Evolutionary conservation across 2,888 invertebrate species (phyloP), one percentile per base, ranked within the genome.

Genomic region (Noctua janthina): DNA sequence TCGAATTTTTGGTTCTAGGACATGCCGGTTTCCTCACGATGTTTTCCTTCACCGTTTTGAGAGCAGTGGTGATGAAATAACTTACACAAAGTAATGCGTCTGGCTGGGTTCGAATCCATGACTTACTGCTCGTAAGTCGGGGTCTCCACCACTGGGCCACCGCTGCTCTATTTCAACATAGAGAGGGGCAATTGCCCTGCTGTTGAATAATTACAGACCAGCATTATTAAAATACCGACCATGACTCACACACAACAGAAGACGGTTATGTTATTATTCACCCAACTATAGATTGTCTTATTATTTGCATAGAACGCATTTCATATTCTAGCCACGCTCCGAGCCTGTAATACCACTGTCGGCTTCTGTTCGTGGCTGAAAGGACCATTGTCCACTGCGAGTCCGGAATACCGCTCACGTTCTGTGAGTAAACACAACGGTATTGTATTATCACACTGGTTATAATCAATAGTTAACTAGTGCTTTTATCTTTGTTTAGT

Each of bases 311-410:
- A 78, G 29, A 76, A 46, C 59, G 51, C 54, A 71, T 74, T 74
- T 76, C 69, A 75, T 79, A 87, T 85, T 79, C 79, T 51, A 79
- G 76, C 79, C 86, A 85, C 72, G 77, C 82, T 87, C 78, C 75
- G 35, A 62, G 74, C 90, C 91, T 91, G 90, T 46, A 78, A 85
- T 81, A 79, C 87, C 84, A 86, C 84, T 89, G 91, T 91, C 91
- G 90, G 92, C 92, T 92, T 92, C 92, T 93, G 93, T 93, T 90
- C 84, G n/a, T 11, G 51, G 78, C 89, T 92, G 92, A 93, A 93
- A 93, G 93, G 91, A 88, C 91, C 91, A 93, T 93, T 94, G 92
- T 93, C 90, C 91, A 87, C 62, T 64, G 81, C 82, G 82, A 81
- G 71, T 23, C 80, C 76, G 79, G 87, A 84, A 89, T 85, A 84